Evolutionary conservation across 2,113 vertebrate species (phyloP).

Genomic region (Macquaria ambigua): DNA sequence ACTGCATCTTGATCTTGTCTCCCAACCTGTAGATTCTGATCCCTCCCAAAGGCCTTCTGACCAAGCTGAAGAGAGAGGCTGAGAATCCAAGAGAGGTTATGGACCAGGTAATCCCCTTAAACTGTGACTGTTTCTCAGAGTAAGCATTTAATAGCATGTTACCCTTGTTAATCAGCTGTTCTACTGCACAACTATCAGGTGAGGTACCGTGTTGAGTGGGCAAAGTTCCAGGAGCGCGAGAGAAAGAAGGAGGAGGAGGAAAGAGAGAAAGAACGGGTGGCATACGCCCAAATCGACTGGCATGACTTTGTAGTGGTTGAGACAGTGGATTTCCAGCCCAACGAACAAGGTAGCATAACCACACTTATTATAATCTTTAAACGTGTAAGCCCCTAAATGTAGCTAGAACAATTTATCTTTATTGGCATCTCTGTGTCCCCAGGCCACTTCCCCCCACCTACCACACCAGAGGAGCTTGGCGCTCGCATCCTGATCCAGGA

Average conservation of each 20-base stretch:
- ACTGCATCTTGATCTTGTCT: conserved; percentile 32
- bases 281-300: conserved; percentile 99
- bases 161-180: conserved; percentile 12
- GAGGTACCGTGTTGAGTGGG: conserved; percentile 98
- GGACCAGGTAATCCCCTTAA: conserved; percentile 90
- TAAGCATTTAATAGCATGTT: not conserved
- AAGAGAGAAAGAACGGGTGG: conserved; percentile 95
- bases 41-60: conserved; percentile 94
- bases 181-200: conserved; percentile 82
- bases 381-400: not conserved
- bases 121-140: not conserved
- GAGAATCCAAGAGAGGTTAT: conserved; percentile 97
- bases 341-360: conserved; percentile 90
- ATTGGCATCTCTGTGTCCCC: not conserved
- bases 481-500: conserved; percentile 98
- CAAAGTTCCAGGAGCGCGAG: conserved; percentile 97
- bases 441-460: conserved; percentile 99
- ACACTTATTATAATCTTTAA: not conserved
- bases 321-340: conserved; percentile 98
- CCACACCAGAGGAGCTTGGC: conserved; percentile 96
- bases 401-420: not conserved
- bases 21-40: conserved; percentile 90
- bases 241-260: conserved; percentile 98
- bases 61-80: conserved; percentile 94
- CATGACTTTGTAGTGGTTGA: conserved; percentile 99